These are phyloP conservation scores for Dynastes tityus DNA, from an alignment of 2,888 invertebrate genomes.

Conservation along the genomic window DNA sequence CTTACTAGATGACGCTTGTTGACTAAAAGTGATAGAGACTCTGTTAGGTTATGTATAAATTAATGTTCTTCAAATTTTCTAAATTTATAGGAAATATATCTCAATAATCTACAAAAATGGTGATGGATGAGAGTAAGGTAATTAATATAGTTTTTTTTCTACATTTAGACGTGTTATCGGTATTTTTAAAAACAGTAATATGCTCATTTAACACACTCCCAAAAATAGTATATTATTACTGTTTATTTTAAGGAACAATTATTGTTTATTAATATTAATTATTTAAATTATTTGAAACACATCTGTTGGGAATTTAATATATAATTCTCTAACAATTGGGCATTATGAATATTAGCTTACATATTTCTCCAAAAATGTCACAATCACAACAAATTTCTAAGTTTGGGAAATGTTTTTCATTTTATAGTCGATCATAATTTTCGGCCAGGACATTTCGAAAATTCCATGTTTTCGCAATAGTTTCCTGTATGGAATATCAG, in stretches of 20 bases:
- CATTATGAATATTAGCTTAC: too few species aligned
- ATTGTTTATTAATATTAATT: too few species aligned
- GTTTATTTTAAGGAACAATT: too few species aligned
- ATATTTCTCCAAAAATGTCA: slow-evolving; percentile 7
- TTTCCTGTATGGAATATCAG: slow-evolving; percentile 81
- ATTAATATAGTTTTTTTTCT: neutral
- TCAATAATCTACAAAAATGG: neutral
- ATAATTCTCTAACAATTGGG: too few species aligned
- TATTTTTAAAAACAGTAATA: too few species aligned
- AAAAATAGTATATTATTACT: too few species aligned
- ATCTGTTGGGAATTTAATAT: too few species aligned
- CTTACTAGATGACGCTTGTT: too few species aligned
- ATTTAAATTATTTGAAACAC: too few species aligned
- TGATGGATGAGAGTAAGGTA: slow-evolving; percentile 17
- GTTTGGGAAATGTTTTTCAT: neutral
- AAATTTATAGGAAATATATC: slow-evolving; percentile 2
- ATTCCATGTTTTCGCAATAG: slow-evolving; percentile 88
- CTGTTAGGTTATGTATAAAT: too few species aligned
- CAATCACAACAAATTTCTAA: neutral
- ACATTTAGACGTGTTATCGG: neutral
- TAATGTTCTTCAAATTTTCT: neutral
- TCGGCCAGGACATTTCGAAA: slow-evolving; percentile 82
- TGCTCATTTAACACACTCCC: too few species aligned
- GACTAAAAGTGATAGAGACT: too few species aligned
- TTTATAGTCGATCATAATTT: slow-evolving; percentile 75